These are phyloP conservation scores for Ernsta delagoae DNA, from an alignment of 2,888 invertebrate species.

Conservation along the genomic window DNA sequence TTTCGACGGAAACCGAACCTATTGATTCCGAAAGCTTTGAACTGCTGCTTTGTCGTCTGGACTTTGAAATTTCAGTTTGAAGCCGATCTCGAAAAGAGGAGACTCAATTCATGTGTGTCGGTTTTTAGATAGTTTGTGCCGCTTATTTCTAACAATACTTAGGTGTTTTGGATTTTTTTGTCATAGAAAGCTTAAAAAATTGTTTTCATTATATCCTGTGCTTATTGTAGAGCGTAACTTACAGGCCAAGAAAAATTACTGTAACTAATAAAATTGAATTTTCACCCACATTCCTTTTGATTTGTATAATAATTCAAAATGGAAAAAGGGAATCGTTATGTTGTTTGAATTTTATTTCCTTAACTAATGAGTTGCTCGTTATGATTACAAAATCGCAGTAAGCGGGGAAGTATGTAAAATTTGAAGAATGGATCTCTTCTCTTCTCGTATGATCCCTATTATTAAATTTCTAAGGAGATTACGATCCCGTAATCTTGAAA, in stretches of 20 bases:
- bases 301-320: no score
- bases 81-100: not conserved
- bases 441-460: constrained; percentile 62
- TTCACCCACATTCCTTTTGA: no score
- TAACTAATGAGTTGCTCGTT: not conserved
- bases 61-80: constrained; percentile 10
- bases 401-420: constrained; percentile 36
- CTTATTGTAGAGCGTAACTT: no score
- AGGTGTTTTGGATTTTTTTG: no score
- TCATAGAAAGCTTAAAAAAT: no score
- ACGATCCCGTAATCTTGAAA: constrained; percentile 70
- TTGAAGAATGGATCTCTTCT: constrained; percentile 50
- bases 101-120: no score
- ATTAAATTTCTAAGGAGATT: constrained; percentile 73
- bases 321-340: no score
- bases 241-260: no score
- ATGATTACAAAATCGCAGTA: constrained; percentile 36
- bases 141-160: no score
- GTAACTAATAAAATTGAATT: no score
- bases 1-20: constrained; percentile 3
- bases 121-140: not conserved
- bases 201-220: no score
- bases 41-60: constrained; percentile 24
- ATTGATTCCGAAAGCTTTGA: constrained; percentile 25
- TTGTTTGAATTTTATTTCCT: no score